Base-by-base conservation (phyloP, 2,888 invertebrate species). In the Drosophila aldrichi region DNA sequence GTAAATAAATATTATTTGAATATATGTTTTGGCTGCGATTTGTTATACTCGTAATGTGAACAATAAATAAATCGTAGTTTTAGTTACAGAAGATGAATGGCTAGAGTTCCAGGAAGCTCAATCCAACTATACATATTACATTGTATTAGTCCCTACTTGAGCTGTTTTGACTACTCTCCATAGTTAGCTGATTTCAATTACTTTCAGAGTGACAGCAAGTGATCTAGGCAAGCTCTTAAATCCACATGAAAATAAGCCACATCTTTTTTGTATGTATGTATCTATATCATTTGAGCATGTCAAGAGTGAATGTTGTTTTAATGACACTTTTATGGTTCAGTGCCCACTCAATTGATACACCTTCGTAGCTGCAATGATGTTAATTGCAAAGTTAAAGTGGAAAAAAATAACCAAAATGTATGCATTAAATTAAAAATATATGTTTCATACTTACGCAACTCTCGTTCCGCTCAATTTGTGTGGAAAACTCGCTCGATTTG, bases 391-490 rank as follows among this genome's bases (percentile, higher is more conserved):
- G n/a, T 14, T 18, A 1, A 7, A 22, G 52, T 25, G 12, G 25
- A 29, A 52, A 40, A 38, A n/a, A 48, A 10, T n/a, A n/a, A n/a
- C n/a, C n/a, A 29, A 8, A 32, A 32, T 32, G n/a, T n/a, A n/a
- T n/a, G n/a, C n/a, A n/a, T n/a, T 40, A 25, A 54, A 54, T 40
- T 54, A 18, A 54, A 40, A 54, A 40, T 22, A 29, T 54, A 40
- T 12, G 2, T 54, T 34, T 18, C 41, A 48, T 63, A 70, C 18
- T 3, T 32, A 61, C 16, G 48, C 32, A 9, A 4, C 48, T 32
- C 57, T 44, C 32, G 16, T 68, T 68, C 25, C 46, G 57, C 55
- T 58, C 57, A 51, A 68, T 65, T 64, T 44, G 32, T 18, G n/a
- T 38, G 54, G 54, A 25, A 29, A 40, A 8, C 40, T 9, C 40